These are phyloP conservation scores for Heliconius melpomene DNA, from an alignment of 1,140 invertebrate species.

Conservation along the genomic window DNA sequence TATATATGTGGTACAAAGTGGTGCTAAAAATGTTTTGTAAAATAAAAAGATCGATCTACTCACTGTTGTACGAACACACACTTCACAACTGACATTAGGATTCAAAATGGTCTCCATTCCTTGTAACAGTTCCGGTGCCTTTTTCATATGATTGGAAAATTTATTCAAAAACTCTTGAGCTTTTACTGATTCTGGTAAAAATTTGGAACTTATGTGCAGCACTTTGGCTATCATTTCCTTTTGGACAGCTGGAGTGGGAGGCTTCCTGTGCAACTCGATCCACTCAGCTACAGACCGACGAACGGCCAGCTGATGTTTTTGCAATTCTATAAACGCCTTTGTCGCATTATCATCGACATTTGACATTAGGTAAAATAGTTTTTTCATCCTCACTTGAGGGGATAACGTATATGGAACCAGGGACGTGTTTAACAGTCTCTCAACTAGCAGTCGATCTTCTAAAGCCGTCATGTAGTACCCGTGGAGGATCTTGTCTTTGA, in stretches of 20 bases:
- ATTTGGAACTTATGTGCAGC: conserved; percentile 81
- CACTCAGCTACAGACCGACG: conserved; percentile 92
- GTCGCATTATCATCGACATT: conserved; percentile 97
- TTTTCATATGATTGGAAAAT: conserved; percentile 91
- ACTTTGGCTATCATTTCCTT: conserved; percentile 85
- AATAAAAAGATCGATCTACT: conserved; percentile 47
- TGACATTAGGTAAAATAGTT: conserved; percentile 94
- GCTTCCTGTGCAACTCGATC: conserved; percentile 89
- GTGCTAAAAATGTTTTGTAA: too few relatives aligned
- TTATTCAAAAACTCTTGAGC: conserved; percentile 95
- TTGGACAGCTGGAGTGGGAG: conserved; percentile 83
- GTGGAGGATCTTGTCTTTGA: conserved; percentile 98
- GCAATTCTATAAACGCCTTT: conserved; percentile 96
- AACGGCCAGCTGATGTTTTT: conserved; percentile 94
- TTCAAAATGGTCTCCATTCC: conserved; percentile 93
- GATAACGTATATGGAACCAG: conserved; percentile 96
- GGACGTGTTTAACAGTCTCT: conserved; percentile 96
- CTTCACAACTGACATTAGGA: conserved; percentile 93
- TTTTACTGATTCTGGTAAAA: conserved; percentile 96
- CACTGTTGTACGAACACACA: conserved; percentile 91
- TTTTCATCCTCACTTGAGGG: conserved; percentile 95
- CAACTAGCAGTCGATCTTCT: conserved; percentile 92
- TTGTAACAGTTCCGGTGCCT: conserved; percentile 88
- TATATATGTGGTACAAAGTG: too few relatives aligned
- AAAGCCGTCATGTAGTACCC: conserved; percentile 84